Conservation (phyloP, 2,113 vertebrate species). For the Cervus canadensis region DNA sequence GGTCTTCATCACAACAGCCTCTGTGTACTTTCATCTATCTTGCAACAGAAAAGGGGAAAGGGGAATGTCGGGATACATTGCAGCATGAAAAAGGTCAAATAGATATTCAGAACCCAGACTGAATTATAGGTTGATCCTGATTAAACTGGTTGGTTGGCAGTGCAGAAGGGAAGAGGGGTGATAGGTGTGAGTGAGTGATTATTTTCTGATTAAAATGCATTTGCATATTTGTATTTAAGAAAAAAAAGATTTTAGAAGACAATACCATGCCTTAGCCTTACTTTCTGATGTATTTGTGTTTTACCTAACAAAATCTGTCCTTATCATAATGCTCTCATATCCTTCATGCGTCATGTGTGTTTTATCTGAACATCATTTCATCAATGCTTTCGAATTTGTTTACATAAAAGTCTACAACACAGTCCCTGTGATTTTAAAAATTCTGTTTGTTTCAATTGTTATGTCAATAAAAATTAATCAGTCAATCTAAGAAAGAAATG, state of each 20-base stretch:
- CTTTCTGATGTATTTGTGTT: not conserved
- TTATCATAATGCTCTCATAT: not conserved
- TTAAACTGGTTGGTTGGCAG: not conserved
- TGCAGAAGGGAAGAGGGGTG: not conserved
- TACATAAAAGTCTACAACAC: not conserved
- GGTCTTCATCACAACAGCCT: not conserved
- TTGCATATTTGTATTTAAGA: not conserved
- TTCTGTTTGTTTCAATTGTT: not conserved
- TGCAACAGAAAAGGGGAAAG: not conserved
- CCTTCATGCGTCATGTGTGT: fast-evolving
- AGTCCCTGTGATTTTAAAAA: not conserved
- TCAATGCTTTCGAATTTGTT: not conserved
- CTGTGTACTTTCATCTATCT: not conserved
- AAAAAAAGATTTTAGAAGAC: not conserved
- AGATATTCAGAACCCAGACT: not conserved
- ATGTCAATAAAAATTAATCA: not conserved
- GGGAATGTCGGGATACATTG: too few species aligned
- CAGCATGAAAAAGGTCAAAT: not conserved
- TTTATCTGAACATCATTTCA: not conserved
- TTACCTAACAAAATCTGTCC: not conserved
- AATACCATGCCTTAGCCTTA: not conserved
- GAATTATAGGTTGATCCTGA: not conserved
- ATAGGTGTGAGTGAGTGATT: not conserved
- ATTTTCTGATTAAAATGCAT: not conserved
- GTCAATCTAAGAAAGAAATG: not conserved